Conservation (phyloP, 2,888 invertebrate species). For the Ametastegia equiseti region DNA sequence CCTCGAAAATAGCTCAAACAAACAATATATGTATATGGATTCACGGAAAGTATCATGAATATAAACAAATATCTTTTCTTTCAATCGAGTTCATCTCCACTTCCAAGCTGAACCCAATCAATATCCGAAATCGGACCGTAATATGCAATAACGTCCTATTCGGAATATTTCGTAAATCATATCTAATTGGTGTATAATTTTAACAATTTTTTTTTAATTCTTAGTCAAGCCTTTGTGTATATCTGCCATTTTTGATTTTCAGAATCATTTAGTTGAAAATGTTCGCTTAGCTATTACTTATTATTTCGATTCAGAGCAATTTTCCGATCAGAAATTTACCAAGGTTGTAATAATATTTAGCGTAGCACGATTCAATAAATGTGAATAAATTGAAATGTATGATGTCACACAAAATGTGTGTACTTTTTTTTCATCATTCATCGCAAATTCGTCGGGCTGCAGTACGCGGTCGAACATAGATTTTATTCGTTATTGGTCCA, state of each 20-base stretch:
- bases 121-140: background rate
- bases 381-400: background rate
- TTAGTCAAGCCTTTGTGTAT: too few relatives aligned
- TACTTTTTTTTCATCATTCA: background rate
- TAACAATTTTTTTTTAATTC: too few relatives aligned
- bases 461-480: slow-evolving; percentile 28
- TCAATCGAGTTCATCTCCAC: background rate
- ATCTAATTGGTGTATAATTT: too few relatives aligned
- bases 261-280: background rate
- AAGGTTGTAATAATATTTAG: background rate
- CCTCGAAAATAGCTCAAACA: slow-evolving; percentile 19
- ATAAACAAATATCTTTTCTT: background rate
- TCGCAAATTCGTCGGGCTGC: slow-evolving; percentile 14
- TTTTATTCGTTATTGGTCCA: slow-evolving; percentile 35
- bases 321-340: background rate
- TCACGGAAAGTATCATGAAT: background rate
- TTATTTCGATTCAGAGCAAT: background rate
- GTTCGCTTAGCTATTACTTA: background rate
- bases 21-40: slow-evolving; percentile 20
- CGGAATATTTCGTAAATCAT: too few relatives aligned
- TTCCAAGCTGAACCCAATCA: background rate
- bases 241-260: too few relatives aligned
- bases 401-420: background rate
- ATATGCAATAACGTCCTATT: too few relatives aligned
- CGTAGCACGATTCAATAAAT: background rate